Base-by-base conservation (phyloP, 2,888 invertebrate genomes). In the Atherix ibis region DNA sequence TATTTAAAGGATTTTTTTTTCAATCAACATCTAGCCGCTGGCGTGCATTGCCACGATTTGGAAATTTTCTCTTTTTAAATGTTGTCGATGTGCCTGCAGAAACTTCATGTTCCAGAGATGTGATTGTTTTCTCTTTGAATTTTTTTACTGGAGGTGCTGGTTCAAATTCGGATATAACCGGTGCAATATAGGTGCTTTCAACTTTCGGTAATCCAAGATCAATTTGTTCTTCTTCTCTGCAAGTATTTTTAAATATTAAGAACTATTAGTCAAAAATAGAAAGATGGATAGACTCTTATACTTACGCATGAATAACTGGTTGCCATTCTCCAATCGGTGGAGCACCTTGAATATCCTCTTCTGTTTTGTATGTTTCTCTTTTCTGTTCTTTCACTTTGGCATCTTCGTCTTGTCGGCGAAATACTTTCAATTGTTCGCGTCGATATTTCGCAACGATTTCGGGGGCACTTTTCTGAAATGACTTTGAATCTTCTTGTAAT, bases 301-400 rank as follows among this genome's bases (percentile, higher is more conserved):
- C 63, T 53, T 64, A 78, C 77, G 64, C 64, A 43, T 64, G 62
- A 39, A 69, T 65, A 5, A 84, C 71, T 5, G 72, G 66, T 47
- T 71, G 68, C 84, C 84, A 85, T n/a, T 70, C 63, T 5, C 84
- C 84, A 48, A 80, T 83, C 1, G 81, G 78, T 42, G 73, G 70
- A 1, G 65, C 66, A 29, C 51, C 60, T 22, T 64, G 65, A 48
- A 51, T 44, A 48, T 64, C 62, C 45, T 64, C 62, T 51, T 68
- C 47, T 40, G 66, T 53, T 50, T 66, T 42, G 48, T 66, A 49
- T 47, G 60, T 56, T 49, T 66, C 48, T 44, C 67, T 67, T 55
- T 67, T 48, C 56, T 65, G 49, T 56, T 63, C 44, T 19, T 51
- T 48, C 40, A 58, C 48, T 36, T 51, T 47, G 26, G 51, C 51